phyloP scores from a whole-genome alignment of 2,113 vertebrate genomes.

The Aphelocoma coerulescens region DNA sequence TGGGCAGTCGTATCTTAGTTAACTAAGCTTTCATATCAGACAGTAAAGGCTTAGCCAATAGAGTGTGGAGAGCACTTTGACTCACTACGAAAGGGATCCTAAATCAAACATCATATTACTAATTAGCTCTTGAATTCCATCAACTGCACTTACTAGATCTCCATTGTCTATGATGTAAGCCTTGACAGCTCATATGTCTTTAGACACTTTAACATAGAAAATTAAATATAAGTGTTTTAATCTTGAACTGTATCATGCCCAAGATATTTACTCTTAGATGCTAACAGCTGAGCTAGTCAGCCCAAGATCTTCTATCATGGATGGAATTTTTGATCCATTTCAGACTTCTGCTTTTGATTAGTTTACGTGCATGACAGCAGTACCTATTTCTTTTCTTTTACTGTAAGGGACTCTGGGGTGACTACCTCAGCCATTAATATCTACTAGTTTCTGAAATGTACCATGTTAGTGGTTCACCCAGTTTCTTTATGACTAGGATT shows the following conservation, averaged over 20 bases:
- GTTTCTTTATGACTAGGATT: not conserved
- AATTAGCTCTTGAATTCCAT: not conserved
- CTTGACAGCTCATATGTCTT: not conserved
- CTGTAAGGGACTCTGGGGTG: not conserved
- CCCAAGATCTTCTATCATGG: not conserved
- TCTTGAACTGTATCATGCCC: not conserved
- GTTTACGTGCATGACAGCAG: not conserved
- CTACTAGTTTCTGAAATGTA: not conserved
- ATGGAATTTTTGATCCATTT: not conserved
- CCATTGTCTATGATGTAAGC: not conserved
- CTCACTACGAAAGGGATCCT: not conserved
- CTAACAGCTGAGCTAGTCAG: not conserved
- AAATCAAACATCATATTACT: not conserved
- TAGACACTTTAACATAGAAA: not conserved
- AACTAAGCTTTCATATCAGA: not conserved
- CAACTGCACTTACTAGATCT: not conserved
- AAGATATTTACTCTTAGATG: conserved; percentile 11
- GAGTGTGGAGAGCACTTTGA: not conserved
- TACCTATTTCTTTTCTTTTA: not conserved
- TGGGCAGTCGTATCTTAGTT: not conserved
- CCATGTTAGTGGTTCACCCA: not conserved
- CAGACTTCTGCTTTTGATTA: not conserved
- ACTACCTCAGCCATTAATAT: not conserved
- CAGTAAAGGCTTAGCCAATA: not conserved
- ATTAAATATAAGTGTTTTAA: not conserved